Evolutionary conservation across 2,797 vertebrate species (phyloP), one percentile per base, ranked within the genome.

Genomic region (Crocodylus rhombifer): DNA sequence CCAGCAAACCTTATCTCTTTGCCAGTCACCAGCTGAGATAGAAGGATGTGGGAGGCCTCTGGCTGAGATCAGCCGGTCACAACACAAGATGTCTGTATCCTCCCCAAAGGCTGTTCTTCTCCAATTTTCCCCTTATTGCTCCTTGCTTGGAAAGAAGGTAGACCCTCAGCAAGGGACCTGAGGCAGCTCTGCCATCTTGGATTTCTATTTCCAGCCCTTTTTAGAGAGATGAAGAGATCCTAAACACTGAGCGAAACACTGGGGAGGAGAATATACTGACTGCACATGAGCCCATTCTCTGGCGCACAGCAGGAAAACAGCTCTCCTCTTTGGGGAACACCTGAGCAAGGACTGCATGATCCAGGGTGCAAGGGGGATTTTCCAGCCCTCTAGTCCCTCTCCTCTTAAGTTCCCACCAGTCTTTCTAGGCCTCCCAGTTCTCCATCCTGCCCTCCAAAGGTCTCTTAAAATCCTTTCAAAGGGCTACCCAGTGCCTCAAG

Each of bases 71-170:
- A 92, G 91, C 61, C 73, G 63, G 87, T 81, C 88, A 85, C 87
- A 85, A 62, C 0, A 2, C 95, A 95, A 95, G 92, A 94, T 92
- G 85, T 65, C 83, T 5, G 77, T 92, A 91, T 89, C 92, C 96
- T 87, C 83, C 91, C 95, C 10, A 51, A 94, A 94, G 93, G 90
- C 93, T 92, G 88, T 96, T 55, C 85, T 55, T 91, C 88, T 90
- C 80, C 85, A 81, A 85, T 10, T 0, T 80, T 85, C 77, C 92
- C 80, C 90, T 67, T 80, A 79, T 93, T 0, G 2, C 36, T 93
- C 86, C 79, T 69, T 76, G 42, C 15, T 84, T 95, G 92, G 94
- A 93, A 60, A 56, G 92, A 75, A 77, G 95, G 92, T 92, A 95
- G 69, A 84, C 0, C 0, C 63, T 56, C 5, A 84, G 80, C 78